These are phyloP conservation scores for Amphipoea oculea DNA, from an alignment of 2,888 invertebrate genomes.

Conservation along the genomic window DNA sequence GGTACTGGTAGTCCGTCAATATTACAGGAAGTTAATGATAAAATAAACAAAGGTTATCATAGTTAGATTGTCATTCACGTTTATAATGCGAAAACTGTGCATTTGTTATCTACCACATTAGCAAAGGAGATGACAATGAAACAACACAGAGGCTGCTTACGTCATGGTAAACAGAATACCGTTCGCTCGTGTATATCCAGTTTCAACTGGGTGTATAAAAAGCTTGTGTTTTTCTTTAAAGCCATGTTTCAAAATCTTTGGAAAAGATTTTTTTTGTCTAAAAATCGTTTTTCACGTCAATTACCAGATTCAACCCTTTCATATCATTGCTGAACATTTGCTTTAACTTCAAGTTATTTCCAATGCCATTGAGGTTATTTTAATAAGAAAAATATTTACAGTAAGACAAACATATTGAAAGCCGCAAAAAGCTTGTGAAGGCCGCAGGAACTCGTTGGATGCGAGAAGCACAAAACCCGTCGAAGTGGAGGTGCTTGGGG, in stretches of 20 bases:
- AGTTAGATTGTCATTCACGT: constrained; percentile 31
- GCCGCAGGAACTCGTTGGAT: too few species aligned
- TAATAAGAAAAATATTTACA: constrained; percentile 10
- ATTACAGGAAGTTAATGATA: constrained; percentile 48
- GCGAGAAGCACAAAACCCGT: too few species aligned
- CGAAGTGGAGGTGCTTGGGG: too few species aligned
- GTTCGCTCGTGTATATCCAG: constrained; percentile 4
- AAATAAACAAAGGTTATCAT: constrained; percentile 51
- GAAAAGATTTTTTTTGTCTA: not conserved
- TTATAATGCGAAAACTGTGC: constrained; percentile 44
- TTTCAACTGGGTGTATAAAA: constrained; percentile 19
- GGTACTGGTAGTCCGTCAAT: constrained; percentile 19
- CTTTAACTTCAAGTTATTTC: not conserved
- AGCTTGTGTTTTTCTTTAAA: not conserved
- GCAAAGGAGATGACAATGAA: constrained; percentile 48
- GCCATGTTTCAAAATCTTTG: not conserved
- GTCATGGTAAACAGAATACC: constrained; percentile 43
- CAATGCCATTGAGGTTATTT: constrained; percentile 4
- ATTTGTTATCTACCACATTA: constrained; percentile 41
- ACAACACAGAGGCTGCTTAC: constrained; percentile 34
- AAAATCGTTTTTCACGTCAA: not conserved
- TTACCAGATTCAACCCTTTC: not conserved
- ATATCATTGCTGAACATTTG: not conserved
- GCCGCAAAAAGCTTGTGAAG: too few species aligned
- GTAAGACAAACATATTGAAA: constrained; percentile 4